Conservation (phyloP, 2,888 invertebrate genomes). For the Phengaris alcon region DNA sequence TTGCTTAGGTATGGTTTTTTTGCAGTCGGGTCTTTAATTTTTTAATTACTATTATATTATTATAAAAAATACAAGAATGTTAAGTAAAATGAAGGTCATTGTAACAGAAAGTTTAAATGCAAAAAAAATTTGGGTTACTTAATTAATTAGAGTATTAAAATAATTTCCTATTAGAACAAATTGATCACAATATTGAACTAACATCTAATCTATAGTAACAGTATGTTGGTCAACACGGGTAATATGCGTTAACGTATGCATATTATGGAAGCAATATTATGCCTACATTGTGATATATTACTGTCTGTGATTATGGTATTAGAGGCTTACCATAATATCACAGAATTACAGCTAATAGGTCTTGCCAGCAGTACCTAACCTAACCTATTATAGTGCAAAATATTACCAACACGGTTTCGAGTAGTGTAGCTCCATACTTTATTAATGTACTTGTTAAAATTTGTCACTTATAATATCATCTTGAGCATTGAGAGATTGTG, state of each 20-base stretch:
- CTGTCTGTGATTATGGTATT: conserved; percentile 15
- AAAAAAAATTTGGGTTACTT: background rate
- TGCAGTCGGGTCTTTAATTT: no score
- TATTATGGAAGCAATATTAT: conserved; percentile 21
- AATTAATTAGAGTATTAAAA: background rate
- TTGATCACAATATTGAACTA: background rate
- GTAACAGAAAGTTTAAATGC: no score
- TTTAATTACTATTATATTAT: no score
- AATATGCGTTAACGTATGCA: conserved; percentile 8
- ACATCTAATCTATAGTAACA: background rate
- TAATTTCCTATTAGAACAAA: background rate
- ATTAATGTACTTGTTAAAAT: no score
- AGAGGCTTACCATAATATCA: conserved; percentile 22
- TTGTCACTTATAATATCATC: no score
- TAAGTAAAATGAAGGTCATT: no score
- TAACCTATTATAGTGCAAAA: background rate
- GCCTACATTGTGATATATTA: conserved; percentile 18
- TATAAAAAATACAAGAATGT: no score
- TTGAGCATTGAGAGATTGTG: no score
- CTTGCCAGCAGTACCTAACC: no score
- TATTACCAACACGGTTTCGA: background rate
- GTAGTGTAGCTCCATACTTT: no score
- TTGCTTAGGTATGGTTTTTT: no score
- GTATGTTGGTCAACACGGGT: conserved; percentile 8
- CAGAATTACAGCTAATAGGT: background rate